These are phyloP conservation scores for Limenitis camilla DNA, from an alignment of 2,888 invertebrate genomes.

Conservation along the genomic window DNA sequence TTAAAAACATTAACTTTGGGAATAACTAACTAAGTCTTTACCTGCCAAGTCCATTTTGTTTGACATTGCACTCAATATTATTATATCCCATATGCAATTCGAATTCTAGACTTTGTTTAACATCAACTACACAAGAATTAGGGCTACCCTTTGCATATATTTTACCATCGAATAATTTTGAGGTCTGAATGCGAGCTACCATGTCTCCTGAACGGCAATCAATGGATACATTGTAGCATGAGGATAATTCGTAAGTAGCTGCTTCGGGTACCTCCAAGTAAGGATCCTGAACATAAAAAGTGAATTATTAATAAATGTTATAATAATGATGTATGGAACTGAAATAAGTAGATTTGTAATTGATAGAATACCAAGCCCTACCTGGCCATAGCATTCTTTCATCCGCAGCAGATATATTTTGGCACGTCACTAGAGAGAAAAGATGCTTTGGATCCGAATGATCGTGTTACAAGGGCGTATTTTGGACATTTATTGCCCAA, in stretches of 20 bases:
- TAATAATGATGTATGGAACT: too few species aligned
- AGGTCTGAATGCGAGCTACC: slow-evolving; percentile 93
- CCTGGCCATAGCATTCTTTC: too few species aligned
- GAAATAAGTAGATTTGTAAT: too few species aligned
- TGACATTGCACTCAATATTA: slow-evolving; percentile 93
- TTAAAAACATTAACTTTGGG: neutral
- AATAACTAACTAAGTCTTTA: slow-evolving; percentile 32
- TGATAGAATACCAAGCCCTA: too few species aligned
- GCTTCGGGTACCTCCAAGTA: slow-evolving; percentile 93
- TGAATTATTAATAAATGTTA: neutral
- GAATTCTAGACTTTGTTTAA: slow-evolving; percentile 90
- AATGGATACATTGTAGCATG: slow-evolving; percentile 95
- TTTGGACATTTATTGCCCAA: too few species aligned
- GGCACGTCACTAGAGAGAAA: too few species aligned
- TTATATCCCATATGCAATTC: slow-evolving; percentile 94
- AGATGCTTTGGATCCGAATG: too few species aligned
- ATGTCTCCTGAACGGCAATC: slow-evolving; percentile 94
- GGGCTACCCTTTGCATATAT: slow-evolving; percentile 96
- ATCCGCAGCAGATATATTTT: too few species aligned
- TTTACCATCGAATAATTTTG: slow-evolving; percentile 93
- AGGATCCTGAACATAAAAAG: slow-evolving; percentile 77
- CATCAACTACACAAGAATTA: slow-evolving; percentile 92
- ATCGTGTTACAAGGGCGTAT: too few species aligned
- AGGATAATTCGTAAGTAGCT: slow-evolving; percentile 92
- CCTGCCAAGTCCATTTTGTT: slow-evolving; percentile 89